phyloP scores from a whole-genome alignment of 2,888 invertebrate genomes.

The Homarus gammarus region DNA sequence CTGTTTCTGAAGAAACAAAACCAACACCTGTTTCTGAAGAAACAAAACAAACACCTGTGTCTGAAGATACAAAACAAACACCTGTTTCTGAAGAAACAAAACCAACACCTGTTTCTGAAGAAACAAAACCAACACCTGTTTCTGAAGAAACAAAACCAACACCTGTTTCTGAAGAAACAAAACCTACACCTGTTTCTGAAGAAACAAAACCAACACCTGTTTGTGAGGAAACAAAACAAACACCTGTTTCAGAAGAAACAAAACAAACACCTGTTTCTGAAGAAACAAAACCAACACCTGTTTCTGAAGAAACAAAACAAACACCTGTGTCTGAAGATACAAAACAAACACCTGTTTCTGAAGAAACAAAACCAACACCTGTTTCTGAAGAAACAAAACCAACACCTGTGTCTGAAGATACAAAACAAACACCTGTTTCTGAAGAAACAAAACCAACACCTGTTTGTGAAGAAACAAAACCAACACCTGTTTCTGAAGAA shows the following conservation, averaged over 20 bases:
- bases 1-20: conserved; percentile 26
- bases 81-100: background rate
- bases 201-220: background rate
- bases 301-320: background rate
- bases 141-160: conserved; percentile 15
- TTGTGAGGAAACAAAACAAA: background rate
- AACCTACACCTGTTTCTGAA: background rate
- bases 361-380: background rate
- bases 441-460: background rate
- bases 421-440: background rate
- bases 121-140: background rate
- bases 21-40: background rate
- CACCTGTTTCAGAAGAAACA: background rate
- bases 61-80: background rate
- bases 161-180: background rate
- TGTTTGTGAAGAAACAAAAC: background rate
- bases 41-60: background rate
- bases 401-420: background rate
- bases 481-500: background rate
- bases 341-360: background rate
- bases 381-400: background rate
- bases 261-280: background rate
- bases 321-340: background rate
- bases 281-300: background rate
- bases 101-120: background rate